Conservation (phyloP, 2,797 vertebrate genomes). For the Ctenopoma multispine region DNA sequence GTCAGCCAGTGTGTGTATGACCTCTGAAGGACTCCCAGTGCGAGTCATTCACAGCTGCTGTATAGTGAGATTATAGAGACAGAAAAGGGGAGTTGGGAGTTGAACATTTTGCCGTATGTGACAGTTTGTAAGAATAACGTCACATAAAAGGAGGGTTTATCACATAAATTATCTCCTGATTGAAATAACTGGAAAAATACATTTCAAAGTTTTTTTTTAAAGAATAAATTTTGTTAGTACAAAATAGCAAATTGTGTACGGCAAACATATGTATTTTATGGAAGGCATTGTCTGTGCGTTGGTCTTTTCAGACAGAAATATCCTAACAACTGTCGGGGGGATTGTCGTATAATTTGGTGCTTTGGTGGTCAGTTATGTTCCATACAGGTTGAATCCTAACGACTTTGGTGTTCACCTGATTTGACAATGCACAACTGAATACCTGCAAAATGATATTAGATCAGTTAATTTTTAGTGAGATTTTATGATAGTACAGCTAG, state of each 20-base stretch:
- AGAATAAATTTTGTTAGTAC: too few relatives aligned
- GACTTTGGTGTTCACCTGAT: not conserved
- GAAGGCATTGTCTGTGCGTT: too few relatives aligned
- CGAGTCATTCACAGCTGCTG: constrained; percentile 11
- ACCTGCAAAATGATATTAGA: not conserved
- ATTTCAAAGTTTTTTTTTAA: not conserved
- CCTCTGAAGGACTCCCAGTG: constrained; percentile 13
- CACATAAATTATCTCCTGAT: too few relatives aligned
- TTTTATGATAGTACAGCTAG: too few relatives aligned
- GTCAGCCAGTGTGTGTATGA: constrained; percentile 26
- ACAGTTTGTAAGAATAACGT: too few relatives aligned
- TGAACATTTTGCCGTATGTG: constrained; percentile 29
- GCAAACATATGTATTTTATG: too few relatives aligned
- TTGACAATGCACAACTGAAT: not conserved
- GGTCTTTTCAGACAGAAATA: too few relatives aligned
- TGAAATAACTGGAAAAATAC: too few relatives aligned
- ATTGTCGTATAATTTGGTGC: not conserved
- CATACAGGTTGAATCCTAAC: not conserved
- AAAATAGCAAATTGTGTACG: too few relatives aligned
- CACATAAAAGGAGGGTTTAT: too few relatives aligned
- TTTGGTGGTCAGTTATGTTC: not conserved
- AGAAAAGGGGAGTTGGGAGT: constrained; percentile 4
- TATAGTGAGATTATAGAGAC: constrained; percentile 36
- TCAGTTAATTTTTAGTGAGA: too few relatives aligned
- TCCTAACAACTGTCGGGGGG: too few relatives aligned